Conservation (phyloP, 2,113 vertebrate species). For the Gadus macrocephalus region DNA sequence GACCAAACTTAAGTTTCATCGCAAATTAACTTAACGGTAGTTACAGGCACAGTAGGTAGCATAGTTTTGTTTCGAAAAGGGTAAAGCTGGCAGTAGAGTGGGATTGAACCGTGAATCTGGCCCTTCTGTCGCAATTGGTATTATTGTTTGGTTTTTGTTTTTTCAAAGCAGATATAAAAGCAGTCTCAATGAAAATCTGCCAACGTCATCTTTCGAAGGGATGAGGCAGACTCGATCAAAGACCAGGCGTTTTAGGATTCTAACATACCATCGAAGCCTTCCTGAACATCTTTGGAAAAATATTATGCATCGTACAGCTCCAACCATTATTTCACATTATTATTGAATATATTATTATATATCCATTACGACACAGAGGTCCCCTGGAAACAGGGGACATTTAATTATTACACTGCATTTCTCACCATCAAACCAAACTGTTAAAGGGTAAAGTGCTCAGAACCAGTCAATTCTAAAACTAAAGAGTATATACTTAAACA, state of each 20-base stretch:
- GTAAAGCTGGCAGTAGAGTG: background rate
- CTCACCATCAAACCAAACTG: slow-evolving; percentile 16
- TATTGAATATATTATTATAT: background rate
- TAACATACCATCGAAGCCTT: background rate
- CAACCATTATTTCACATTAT: background rate
- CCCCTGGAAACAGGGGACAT: background rate
- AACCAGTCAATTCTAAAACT: slow-evolving; percentile 38
- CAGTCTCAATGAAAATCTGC: too few species aligned
- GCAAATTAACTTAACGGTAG: background rate
- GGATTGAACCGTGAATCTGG: too few species aligned
- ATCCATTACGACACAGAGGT: background rate
- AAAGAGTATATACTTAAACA: slow-evolving; percentile 36
- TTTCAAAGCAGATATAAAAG: too few species aligned
- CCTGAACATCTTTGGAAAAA: background rate
- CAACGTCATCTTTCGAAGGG: too few species aligned
- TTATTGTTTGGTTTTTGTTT: too few species aligned
- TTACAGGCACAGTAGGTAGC: slow-evolving; percentile 39
- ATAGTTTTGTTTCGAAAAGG: background rate
- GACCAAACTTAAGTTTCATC: too few species aligned
- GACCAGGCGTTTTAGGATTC: too few species aligned
- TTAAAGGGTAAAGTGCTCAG: slow-evolving; percentile 54
- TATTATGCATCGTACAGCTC: background rate
- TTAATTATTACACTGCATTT: slow-evolving; percentile 4
- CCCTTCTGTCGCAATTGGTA: too few species aligned
- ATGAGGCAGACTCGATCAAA: too few species aligned